Percentiles rank a stretch among this genome's conserved stretches.
phyloP scores from a whole-genome alignment of 2,888 invertebrate genomes.

The Epiblema foenella region DNA sequence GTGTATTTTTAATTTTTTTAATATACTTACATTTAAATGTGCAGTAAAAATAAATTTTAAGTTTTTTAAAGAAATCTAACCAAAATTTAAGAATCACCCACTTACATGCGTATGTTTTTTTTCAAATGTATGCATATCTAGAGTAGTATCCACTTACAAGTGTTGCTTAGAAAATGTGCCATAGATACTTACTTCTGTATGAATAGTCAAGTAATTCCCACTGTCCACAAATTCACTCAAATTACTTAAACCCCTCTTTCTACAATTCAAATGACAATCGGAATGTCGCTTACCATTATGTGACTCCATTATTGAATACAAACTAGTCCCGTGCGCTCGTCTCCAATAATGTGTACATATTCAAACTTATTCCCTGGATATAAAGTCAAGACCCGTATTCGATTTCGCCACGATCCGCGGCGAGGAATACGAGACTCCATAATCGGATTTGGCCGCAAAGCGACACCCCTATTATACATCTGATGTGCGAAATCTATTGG shows the following conservation, averaged over 20 bases:
- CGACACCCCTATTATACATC: conserved; percentile 58
- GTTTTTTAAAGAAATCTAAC: no score
- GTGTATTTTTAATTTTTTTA: no score
- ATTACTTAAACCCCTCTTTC: conserved; percentile 42
- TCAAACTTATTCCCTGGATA: conserved; percentile 7
- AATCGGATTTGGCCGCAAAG: conserved; percentile 59
- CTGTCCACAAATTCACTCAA: conserved; percentile 20
- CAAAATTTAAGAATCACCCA: no score
- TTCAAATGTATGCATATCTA: not conserved
- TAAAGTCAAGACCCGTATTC: not conserved
- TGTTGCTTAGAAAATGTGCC: not conserved
- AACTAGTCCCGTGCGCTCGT: conserved; percentile 48
- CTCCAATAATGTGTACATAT: conserved; percentile 2
- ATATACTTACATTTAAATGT: no score
- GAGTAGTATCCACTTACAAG: not conserved
- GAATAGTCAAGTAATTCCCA: conserved; percentile 17
- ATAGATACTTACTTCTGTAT: not conserved
- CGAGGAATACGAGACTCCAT: conserved; percentile 53
- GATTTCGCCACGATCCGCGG: conserved; percentile 34
- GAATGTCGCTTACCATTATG: conserved; percentile 46
- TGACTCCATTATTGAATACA: conserved; percentile 40
- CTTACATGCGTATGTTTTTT: no score
- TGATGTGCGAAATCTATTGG: conserved; percentile 46
- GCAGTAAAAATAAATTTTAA: no score
- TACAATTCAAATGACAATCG: conserved; percentile 47